Evolutionary conservation across 2,888 invertebrate species (phyloP).

Genomic region (Amiota communis): DNA sequence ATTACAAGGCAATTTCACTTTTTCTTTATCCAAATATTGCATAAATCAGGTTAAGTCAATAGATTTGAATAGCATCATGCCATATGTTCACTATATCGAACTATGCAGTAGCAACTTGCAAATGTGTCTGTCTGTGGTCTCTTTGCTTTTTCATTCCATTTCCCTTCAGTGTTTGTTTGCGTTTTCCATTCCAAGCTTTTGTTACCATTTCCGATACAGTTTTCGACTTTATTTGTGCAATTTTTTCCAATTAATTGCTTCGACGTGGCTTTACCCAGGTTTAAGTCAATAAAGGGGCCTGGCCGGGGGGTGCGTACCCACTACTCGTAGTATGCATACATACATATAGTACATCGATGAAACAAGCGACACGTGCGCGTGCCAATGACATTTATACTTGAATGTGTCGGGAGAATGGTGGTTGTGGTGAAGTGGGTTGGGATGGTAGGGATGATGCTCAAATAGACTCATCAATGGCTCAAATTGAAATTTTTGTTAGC

Average conservation of each 20-base stretch:
- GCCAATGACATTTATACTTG: slow-evolving; percentile 5
- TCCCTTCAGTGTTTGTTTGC: too few relatives aligned
- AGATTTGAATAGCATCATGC: neutral
- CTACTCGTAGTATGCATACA: neutral
- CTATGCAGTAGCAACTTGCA: too few relatives aligned
- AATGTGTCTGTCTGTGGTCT: neutral
- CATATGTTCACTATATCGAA: too few relatives aligned
- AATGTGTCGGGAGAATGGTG: neutral
- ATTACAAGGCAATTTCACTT: slow-evolving; percentile 6
- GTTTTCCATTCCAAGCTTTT: neutral
- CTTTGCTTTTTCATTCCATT: neutral
- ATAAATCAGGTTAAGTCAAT: slow-evolving; percentile 24
- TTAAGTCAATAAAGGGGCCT: slow-evolving; percentile 20
- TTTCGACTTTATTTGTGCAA: slow-evolving; percentile 57
- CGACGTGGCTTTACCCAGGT: slow-evolving; percentile 48
- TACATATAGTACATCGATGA: too few relatives aligned
- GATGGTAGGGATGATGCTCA: neutral
- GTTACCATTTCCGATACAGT: neutral
- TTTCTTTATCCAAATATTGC: neutral
- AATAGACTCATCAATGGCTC: slow-evolving; percentile 60
- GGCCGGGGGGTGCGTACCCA: neutral
- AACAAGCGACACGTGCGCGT: slow-evolving; percentile 1
- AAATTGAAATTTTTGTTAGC: slow-evolving; percentile 62
- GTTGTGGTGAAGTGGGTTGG: too few relatives aligned
- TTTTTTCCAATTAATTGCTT: slow-evolving; percentile 64